Evolutionary conservation across 2,888 invertebrate genomes (phyloP), one percentile per base, ranked within the genome.

Genomic region (Calephelis perditalis): DNA sequence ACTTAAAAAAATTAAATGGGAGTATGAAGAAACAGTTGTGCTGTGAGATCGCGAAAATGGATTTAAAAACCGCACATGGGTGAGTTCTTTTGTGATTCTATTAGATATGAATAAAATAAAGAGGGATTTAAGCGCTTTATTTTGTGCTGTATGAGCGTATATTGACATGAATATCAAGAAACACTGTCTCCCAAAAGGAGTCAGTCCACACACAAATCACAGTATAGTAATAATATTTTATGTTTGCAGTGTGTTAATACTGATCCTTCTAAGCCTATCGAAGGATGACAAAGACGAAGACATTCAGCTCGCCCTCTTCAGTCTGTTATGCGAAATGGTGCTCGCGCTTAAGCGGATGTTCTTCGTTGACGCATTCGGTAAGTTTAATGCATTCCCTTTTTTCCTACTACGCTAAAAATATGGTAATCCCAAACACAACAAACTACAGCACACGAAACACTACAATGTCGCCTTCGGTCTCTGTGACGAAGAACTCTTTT

Each of bases 361-460:
- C 55, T 87, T 85, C 65, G 63, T 77, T 0, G 75, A 74, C 0
- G 81, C 86, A 37, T 81, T 80, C 44, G 86, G 89, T 89, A 63
- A 76, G 84, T 54, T 12, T 26, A 11, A 15, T 9, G n/a, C n/a
- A 5, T 55, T 40, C 40, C 40, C 8, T 40, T 40, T 7, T 40
- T 40, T 8, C 40, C 40, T 40, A 8, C 40, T 26, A 26, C 26
- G 26, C 26, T 26, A 26, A 15, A 15, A 15, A 1, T 15, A 15
- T 15, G 15, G 15, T 1, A 15, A 15, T 15, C 15, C 1, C 15
- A 15, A 15, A n/a, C 15, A 15, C 15, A 1, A 15, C 15, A 1
- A 15, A 15, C 15, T 15, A 15, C 15, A 15, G 1, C 15, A 15
- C 15, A 15, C 1, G 15, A 1, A 15, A 15, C 15, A 15, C 15